Base-by-base conservation (phyloP, 2,888 invertebrate species). In the Chouioia cunea region DNA sequence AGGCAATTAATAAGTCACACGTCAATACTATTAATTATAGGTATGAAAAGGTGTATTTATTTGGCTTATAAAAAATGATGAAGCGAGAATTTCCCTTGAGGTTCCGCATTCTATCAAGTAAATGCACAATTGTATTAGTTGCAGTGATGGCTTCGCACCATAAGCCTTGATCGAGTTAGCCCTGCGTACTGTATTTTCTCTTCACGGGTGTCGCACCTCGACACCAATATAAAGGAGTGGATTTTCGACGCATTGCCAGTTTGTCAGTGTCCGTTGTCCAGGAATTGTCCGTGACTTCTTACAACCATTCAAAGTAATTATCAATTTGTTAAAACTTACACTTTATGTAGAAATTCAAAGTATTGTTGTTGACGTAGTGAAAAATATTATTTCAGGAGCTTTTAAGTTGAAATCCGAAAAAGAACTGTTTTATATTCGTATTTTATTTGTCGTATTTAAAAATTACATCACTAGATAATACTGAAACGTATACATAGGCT, bases 71-170 rank as follows among this genome's bases (percentile, higher is more conserved):
- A 36, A 22, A 63, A 63, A 63, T 62, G 36, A 46, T 18, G 54
- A 64, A 54, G 71, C 18, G 16, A 52, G 27, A 65, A 72, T 72
- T 72, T 72, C 72, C 68, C 72, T 16, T n/a, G 72, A 65, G 72
- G 36, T 65, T 47, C 44, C 43, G 48, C 22, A n/a, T 15, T 58
- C 54, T 44, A 73, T 69, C 65, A 54, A 69, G 73, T 63, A 62
- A 69, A 59, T 23, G 53, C 18, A 58, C 18, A 73, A 69, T 69
- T 52, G 12, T 53, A 65, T 73, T 69, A 68, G 52, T n/a, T 2
- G 20, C 50, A 15, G 22, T 65, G 62, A 73, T 69, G 65, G 69
- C 46, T 46, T 56, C 23, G 27, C 44, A 47, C 53, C 65, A 65
- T 18, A 53, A 48, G 62, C 53, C 43, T 52, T 66, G 48, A 73